Evolutionary conservation across 2,113 vertebrate genomes (phyloP), one percentile per base, ranked within the genome.

Genomic region (Indri indri): DNA sequence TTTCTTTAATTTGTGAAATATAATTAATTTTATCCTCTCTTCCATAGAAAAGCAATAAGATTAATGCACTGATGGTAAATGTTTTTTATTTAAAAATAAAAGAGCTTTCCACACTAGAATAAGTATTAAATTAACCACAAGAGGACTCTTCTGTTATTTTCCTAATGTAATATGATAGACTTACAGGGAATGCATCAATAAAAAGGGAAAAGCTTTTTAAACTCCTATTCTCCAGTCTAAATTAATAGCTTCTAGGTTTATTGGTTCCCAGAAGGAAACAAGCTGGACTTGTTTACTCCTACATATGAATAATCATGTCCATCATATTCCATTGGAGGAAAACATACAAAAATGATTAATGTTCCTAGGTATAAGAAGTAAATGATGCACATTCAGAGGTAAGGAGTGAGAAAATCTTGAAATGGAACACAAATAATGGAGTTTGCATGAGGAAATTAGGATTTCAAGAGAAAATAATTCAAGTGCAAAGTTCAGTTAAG

Each of bases 71-170:
- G 23, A 76, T 71, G 32, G 61, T 45, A 84, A 73, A 13, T 17
- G 27, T 27, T 16, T 66, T 30, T 30, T 47, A 76, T 47, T 30
- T 9, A 70, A 70, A 86, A 65, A 32, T 52, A 79, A 85, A 71
- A 61, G 63, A 54, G 16, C 63, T 94, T 81, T 66, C 40, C 47
- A 77, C 80, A 16, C 50, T 59, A 79, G 74, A 96, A 90, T 97
- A 97, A 90, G 93, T 97, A 95, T 94, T 97, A 96, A 97, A 97
- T 94, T 97, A 97, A 88, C 94, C 97, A 92, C 97, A 61, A 76
- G 94, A 96, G 95, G 79, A 96, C 84, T 90, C 65, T 88, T n/a
- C 0, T 14, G 65, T 87, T 84, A 85, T 82, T 96, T 92, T 92
- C 92, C 76, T 8, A 92, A 88, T 84, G 96, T 54, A 90, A 77